These are phyloP conservation scores for Solen grandis DNA, from an alignment of 1,140 invertebrate genomes.

Conservation along the genomic window DNA sequence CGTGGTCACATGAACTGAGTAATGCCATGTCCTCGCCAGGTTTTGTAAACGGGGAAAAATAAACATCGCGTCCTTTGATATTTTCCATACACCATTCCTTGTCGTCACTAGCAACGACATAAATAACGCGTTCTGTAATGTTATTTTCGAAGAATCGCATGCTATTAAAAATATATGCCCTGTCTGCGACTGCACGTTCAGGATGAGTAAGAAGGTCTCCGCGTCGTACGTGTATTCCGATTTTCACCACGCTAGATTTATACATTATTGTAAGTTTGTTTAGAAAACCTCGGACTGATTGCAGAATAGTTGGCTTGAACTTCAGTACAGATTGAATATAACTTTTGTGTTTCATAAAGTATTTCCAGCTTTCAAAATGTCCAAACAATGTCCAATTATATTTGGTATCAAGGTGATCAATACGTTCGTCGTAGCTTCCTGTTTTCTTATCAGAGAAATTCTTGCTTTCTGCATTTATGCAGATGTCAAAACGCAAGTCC, in stretches of 20 bases:
- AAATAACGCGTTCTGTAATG: not conserved
- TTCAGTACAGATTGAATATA: too few species aligned
- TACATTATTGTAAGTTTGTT: too few species aligned
- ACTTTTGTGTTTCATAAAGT: too few species aligned
- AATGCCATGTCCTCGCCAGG: constrained; percentile 69
- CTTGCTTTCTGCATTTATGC: too few species aligned
- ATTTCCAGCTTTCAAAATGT: too few species aligned
- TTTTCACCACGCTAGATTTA: not conserved
- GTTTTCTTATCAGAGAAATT: too few species aligned
- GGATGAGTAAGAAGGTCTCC: constrained; percentile 13
- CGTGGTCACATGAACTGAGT: constrained; percentile 60
- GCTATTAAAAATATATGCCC: not conserved
- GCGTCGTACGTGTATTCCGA: constrained; percentile 43
- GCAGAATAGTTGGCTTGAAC: too few species aligned
- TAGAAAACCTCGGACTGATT: too few species aligned
- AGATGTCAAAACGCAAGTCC: too few species aligned
- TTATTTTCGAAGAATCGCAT: constrained; percentile 8
- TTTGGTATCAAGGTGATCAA: too few species aligned
- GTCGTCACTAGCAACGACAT: constrained; percentile 20
- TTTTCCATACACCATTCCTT: constrained; percentile 20
- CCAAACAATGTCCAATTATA: too few species aligned
- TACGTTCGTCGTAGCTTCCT: too few species aligned
- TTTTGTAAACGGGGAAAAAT: not conserved
- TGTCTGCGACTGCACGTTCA: not conserved
- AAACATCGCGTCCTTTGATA: not conserved